Conservation (phyloP, 2,888 invertebrate genomes). For the Lasioglossum villosulum region DNA sequence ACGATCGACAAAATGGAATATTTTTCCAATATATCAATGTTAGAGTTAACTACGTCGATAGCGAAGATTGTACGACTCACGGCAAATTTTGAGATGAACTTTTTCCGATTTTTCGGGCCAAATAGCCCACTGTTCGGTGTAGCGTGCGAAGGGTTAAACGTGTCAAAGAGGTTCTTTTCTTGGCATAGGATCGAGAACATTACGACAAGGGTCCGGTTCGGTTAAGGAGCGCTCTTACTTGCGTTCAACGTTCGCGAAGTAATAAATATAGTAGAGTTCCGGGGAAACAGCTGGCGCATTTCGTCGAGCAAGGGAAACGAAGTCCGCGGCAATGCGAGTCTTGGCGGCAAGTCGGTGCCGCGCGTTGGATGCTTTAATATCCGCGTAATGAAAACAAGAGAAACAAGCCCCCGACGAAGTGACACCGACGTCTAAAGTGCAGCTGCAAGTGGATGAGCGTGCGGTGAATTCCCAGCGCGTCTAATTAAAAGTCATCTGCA, state of each 20-base stretch:
- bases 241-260: not conserved
- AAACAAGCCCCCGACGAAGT: constrained; percentile 34
- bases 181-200: not conserved
- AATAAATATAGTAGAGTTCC: not conserved
- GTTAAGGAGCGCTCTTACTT: not conserved
- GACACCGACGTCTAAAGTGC: constrained; percentile 65
- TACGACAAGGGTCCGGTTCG: not conserved
- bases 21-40: no score
- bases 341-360: not conserved
- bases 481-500: constrained; percentile 70
- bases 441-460: constrained; percentile 68
- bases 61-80: no score
- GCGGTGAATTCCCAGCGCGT: constrained; percentile 65
- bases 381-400: constrained; percentile 50
- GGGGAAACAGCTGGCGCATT: constrained; percentile 17
- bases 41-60: no score
- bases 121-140: no score
- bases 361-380: constrained; percentile 47
- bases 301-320: constrained; percentile 5
- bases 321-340: not conserved
- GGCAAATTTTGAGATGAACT: no score
- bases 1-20: no score
- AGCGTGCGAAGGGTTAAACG: no score
- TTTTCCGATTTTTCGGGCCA: no score
- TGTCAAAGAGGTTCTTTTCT: no score